phyloP scores from a whole-genome alignment of 64 coral and sea anemone genomes.

The Montipora foliosa region DNA sequence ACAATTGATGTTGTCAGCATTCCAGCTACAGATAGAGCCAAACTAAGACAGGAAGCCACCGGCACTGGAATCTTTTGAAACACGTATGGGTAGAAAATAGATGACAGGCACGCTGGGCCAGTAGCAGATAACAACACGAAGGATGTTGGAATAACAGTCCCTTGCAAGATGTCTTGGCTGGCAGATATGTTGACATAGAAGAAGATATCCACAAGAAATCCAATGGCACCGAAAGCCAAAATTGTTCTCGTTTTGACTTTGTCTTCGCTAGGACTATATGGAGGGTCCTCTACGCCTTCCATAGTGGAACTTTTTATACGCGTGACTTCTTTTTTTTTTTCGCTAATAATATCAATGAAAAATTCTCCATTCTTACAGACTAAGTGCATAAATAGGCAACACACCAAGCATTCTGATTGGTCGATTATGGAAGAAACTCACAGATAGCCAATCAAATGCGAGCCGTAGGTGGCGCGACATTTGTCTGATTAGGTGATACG shows the following conservation, averaged over 20 bases:
- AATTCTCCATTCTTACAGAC: too few relatives aligned
- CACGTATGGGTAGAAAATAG: neutral
- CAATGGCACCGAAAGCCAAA: neutral
- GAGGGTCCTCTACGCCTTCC: neutral
- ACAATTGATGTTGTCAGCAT: neutral
- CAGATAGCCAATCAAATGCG: too few relatives aligned
- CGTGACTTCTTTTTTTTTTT: too few relatives aligned
- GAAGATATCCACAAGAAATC: neutral
- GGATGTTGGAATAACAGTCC: neutral
- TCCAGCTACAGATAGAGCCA: neutral
- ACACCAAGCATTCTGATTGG: too few relatives aligned
- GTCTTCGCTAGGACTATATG: neutral
- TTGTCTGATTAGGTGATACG: too few relatives aligned
- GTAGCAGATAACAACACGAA: neutral
- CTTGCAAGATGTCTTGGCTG: constrained; percentile 1
- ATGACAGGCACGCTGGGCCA: neutral
- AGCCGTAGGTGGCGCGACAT: too few relatives aligned
- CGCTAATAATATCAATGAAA: too few relatives aligned
- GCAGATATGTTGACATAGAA: neutral
- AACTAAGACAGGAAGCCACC: neutral
- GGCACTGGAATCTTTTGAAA: neutral
- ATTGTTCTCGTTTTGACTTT: neutral
- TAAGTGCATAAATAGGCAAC: too few relatives aligned
- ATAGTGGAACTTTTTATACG: neutral
- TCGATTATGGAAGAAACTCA: too few relatives aligned